Evolutionary conservation across 1,140 invertebrate genomes (phyloP).

Genomic region (Drosophila setifemur): DNA sequence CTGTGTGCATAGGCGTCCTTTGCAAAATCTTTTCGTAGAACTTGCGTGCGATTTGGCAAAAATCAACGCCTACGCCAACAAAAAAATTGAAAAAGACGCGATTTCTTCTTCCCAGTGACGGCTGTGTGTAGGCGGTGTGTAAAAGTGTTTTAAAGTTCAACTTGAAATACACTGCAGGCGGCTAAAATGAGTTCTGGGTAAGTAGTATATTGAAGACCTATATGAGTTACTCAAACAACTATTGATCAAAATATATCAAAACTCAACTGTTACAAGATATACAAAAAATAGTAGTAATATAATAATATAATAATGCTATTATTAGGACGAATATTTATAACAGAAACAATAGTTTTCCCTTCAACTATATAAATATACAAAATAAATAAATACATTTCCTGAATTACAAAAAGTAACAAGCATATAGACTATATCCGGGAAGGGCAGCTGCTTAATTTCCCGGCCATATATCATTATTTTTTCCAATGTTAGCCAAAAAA

Average conservation of each 20-base stretch:
- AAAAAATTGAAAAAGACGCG: conserved; percentile 23
- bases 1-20: conserved; percentile 56
- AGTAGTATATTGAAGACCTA: conserved; percentile 4
- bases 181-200: conserved; percentile 67
- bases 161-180: conserved; percentile 38
- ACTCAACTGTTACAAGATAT: too few relatives aligned
- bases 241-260: neutral
- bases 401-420: neutral
- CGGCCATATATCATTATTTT: conserved; percentile 7
- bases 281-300: too few relatives aligned
- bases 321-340: too few relatives aligned
- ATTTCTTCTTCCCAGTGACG: conserved; percentile 8
- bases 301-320: too few relatives aligned
- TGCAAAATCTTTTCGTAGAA: conserved; percentile 52
- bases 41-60: conserved; percentile 45
- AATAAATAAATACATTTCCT: neutral
- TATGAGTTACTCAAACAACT: neutral
- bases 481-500: conserved; percentile 15
- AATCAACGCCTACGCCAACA: conserved; percentile 55
- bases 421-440: neutral
- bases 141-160: conserved; percentile 36
- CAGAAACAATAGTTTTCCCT: too few relatives aligned
- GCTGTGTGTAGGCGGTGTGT: conserved; percentile 42
- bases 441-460: conserved; percentile 27
- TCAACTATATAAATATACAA: too few relatives aligned